Evolutionary conservation across 2,113 vertebrate genomes (phyloP), one percentile per base, ranked within the genome.

Genomic region (Oryzias celebensis): DNA sequence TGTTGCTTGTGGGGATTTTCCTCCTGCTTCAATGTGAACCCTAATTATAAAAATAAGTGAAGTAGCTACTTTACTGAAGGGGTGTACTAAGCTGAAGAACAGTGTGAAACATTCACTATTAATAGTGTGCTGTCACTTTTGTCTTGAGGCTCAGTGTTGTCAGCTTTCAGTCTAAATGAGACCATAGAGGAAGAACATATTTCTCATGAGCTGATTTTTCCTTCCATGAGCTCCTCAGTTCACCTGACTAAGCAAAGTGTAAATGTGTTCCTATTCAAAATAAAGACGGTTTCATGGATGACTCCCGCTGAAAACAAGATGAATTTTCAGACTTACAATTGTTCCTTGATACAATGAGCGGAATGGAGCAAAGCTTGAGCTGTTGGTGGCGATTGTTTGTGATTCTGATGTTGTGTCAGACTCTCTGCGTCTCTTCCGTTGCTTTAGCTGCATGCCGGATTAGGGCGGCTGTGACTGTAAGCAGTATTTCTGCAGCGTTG

Each of bases 221-320:
- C 31, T 45, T 48, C 48, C 55, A 68, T 61, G 56, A 51, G 54
- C 60, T 53, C 66, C 57, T 61, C 59, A 73, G 73, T 68, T 57
- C 22, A 77, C 64, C 58, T 71, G 42, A 14, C 59, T 41, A 59
- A 53, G 58, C 43, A 23, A 58, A 50, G 80, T 1, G 43, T 68
- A 71, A 78, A 78, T 71, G 47, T 71, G 74, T 82, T 73, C 55
- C 74, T 77, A 52, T 78, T 80, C 75, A 87, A 69, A 71, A 75
- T 82, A 62, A 60, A 68, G 62, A 31, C 47, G 65, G 22, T 55
- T 59, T 53, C 58, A 52, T 50, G 22, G 64, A 36, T 22, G 36
- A 16, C 42, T 65, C 62, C 58, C 42, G 62, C 75, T 63, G 63
- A 76, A 81, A 80, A 75, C 55, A 54, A 52, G 56, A n/a, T 62